phyloP scores from a whole-genome alignment of 2,113 vertebrate species.

The Natator depressus region DNA sequence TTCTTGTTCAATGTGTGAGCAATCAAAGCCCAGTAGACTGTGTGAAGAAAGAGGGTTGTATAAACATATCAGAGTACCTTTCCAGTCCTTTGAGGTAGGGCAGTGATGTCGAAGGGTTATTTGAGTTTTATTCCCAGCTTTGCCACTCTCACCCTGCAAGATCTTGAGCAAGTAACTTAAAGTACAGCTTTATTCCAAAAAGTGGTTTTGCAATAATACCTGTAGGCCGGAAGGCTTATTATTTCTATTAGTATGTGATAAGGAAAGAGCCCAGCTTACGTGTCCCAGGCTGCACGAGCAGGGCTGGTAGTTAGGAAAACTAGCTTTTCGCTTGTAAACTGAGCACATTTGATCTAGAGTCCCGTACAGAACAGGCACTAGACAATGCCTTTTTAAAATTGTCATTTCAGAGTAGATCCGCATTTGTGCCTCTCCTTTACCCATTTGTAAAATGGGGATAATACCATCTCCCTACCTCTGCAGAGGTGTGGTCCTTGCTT shows the following conservation, averaged over 20 bases:
- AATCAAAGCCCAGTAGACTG: not conserved
- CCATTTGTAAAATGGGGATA: not conserved
- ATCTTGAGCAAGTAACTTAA: not conserved
- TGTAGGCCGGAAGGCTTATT: not conserved
- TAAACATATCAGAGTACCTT: not conserved
- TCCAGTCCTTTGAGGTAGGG: not conserved
- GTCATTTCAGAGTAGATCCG: not conserved
- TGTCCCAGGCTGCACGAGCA: not conserved
- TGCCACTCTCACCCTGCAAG: not conserved
- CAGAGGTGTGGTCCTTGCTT: accelerated
- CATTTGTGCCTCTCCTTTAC: not conserved
- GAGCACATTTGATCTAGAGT: not conserved
- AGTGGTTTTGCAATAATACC: not conserved
- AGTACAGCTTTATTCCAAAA: not conserved
- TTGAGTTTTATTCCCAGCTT: not conserved
- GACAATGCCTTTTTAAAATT: not conserved
- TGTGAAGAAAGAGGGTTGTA: not conserved
- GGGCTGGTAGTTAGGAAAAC: not conserved
- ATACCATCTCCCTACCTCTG: accelerated
- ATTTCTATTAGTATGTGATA: not conserved
- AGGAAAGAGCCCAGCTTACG: not conserved
- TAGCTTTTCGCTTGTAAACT: not conserved
- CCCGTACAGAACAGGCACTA: not conserved
- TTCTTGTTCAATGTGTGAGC: not conserved
- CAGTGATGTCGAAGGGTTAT: not conserved